phyloP scores from a whole-genome alignment of 2,797 vertebrate species.

The Rhynchotus rufescens region DNA sequence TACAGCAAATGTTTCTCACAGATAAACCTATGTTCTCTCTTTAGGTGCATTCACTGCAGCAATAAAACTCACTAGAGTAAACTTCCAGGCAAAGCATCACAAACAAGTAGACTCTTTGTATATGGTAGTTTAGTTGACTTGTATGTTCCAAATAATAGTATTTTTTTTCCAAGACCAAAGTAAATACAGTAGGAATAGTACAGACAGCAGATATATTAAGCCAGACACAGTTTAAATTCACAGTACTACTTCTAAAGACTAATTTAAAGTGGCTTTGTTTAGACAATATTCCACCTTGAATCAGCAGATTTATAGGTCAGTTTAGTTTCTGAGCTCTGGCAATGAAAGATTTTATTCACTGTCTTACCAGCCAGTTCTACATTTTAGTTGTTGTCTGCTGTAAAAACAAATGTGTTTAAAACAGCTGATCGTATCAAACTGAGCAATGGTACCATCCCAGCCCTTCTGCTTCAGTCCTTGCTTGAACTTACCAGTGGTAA shows the following conservation, averaged over 20 bases:
- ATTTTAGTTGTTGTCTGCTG: not conserved
- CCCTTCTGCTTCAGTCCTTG: slow-evolving; percentile 10
- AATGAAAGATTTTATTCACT: slow-evolving; percentile 4
- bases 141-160: slow-evolving; percentile 39
- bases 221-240: slow-evolving; percentile 31
- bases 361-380: not conserved
- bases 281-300: not conserved
- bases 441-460: not conserved
- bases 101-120: slow-evolving; percentile 53
- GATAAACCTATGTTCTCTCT: not conserved
- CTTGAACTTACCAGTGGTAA: slow-evolving; percentile 53
- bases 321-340: not conserved
- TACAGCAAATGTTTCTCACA: not conserved
- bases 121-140: slow-evolving; percentile 64
- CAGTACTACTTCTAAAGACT: slow-evolving; percentile 23
- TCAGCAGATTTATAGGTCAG: too few relatives aligned
- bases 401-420: not conserved
- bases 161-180: slow-evolving; percentile 62
- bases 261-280: not conserved
- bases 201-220: slow-evolving; percentile 55
- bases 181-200: slow-evolving; percentile 61
- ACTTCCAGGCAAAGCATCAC: slow-evolving; percentile 51
- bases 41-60: not conserved
- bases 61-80: not conserved
- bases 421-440: not conserved